Evolutionary conservation across 2,888 invertebrate species (phyloP), one percentile per base, ranked within the genome.

Genomic region (Drosophila atripex): DNA sequence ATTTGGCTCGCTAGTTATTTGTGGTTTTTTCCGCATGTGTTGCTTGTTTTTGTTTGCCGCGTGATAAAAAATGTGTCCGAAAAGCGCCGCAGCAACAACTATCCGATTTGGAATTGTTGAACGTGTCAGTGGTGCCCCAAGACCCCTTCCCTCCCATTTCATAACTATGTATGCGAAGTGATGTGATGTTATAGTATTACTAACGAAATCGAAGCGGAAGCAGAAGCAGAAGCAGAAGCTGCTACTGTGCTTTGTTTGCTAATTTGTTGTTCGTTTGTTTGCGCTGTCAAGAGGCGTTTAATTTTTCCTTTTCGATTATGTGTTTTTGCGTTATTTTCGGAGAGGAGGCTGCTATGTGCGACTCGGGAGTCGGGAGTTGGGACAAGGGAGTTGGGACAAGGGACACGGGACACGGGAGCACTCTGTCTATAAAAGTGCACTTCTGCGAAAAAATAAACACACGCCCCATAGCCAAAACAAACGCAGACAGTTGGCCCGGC

Each of bases 401-500:
- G 21, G 21, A 23, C 21, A 4, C 21, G 4, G 4, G 21, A 23
- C 21, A 4, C 5, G 21, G 21, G 63, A 63, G 73, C 84, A 80
- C 84, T 84, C 76, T 80, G 85, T 76, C 85, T 71, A 76, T 71
- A 76, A 77, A 78, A 86, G 79, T 83, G 80, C 82, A 83, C 86
- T 83, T 83, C 86, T 83, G 84, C 86, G 86, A 83, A 83, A 83
- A 82, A 83, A 83, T 84, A 83, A 83, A 82, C 82, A 82, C 50
- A 32, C 12, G 30, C 35, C 35, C 12, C 35, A 69, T 58, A 69
- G 70, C 58, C 69, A 69, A 69, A 57, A 69, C 52, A 53, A 68
- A 54, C 53, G 53, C 53, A 59, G 70, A 50, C 51, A 51, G 30
- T 25, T 35, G 28, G 55, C 25, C 11, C 28, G 21, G 4, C 21